Conservation (phyloP, 2,797 vertebrate species). For the Eulemur coronatus region DNA sequence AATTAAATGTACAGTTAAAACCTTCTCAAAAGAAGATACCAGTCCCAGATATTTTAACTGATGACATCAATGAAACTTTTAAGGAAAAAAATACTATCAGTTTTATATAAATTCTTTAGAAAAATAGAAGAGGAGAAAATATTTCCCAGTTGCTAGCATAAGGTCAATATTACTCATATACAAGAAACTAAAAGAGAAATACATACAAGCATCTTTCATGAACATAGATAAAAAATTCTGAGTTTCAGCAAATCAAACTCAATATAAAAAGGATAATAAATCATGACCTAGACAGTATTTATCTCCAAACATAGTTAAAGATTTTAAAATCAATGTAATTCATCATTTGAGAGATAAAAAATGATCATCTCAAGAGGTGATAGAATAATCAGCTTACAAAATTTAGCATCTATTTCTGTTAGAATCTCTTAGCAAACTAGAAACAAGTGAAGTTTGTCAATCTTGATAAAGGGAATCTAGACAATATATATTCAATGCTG, state of each 20-base stretch:
- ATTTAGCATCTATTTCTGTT: not conserved
- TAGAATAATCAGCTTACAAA: not conserved
- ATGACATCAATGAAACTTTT: too few relatives aligned
- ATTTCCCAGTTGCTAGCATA: not conserved
- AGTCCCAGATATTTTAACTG: not conserved
- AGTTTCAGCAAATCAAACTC: not conserved
- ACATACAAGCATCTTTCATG: not conserved
- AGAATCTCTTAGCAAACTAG: not conserved
- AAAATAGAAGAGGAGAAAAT: not conserved
- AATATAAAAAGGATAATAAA: not conserved
- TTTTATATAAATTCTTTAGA: not conserved
- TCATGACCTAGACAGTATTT: not conserved
- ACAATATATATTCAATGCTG: not conserved
- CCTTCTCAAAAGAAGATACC: not conserved
- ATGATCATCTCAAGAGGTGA: not conserved
- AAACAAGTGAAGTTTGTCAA: not conserved
- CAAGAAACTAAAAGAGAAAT: not conserved
- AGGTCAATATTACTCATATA: not conserved
- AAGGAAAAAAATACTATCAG: not conserved
- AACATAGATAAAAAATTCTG: not conserved
- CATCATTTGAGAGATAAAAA: not conserved
- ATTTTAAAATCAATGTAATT: not conserved
- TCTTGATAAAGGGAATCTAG: not conserved
- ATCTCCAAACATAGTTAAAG: not conserved
- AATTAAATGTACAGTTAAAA: not conserved